Base-by-base conservation (phyloP, 2,113 vertebrate species). In the Arizona elegans region DNA sequence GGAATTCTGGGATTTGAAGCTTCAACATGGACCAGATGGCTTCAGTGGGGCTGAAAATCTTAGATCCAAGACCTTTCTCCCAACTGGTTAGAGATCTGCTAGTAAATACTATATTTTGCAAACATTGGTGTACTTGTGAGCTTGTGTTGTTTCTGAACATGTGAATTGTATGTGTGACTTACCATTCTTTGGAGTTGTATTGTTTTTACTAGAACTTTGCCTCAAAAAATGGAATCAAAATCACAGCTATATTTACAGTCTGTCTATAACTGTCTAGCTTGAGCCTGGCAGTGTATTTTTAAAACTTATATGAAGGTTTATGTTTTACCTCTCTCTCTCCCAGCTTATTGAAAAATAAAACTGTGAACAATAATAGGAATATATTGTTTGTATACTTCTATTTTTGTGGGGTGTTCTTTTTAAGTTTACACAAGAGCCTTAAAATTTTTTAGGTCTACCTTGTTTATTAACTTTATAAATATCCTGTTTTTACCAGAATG, bases 291-390 rank as follows among this genome's bases (percentile, higher is more conserved):
- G 91, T 95, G 15, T 92, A 86, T 95, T 94, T 88, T 95, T 96
- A 70, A 92, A 93, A 95, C 95, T 91, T 96, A 47, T 93, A 96
- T 96, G 97, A 97, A 97, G 97, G 96, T 91, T 85, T 94, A 94
- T 97, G 97, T 96, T 92, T 95, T 85, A 2, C 47, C 19, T 86
- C 3, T 53, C 19, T 5, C 21, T 5, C 21, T 43, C 8, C 21
- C 75, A 97, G 96, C 95, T 94, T 95, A 94, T 1, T 7, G 96
- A 95, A 97, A 97, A 97, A 96, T 95, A 91, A 98, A 98, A 97
- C 98, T 98, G 97, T 98, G 98, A 98, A 97, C 97, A 98, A 97
- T 97, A 0, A 95, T 98, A 97, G 96, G 96, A 97, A 94, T 97
- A 95, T 97, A 96, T 95, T 97, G 96, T 97, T 95, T 96, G 95